These are phyloP conservation scores for Furcifer pardalis DNA, from an alignment of 2,797 vertebrate species.

Conservation along the genomic window DNA sequence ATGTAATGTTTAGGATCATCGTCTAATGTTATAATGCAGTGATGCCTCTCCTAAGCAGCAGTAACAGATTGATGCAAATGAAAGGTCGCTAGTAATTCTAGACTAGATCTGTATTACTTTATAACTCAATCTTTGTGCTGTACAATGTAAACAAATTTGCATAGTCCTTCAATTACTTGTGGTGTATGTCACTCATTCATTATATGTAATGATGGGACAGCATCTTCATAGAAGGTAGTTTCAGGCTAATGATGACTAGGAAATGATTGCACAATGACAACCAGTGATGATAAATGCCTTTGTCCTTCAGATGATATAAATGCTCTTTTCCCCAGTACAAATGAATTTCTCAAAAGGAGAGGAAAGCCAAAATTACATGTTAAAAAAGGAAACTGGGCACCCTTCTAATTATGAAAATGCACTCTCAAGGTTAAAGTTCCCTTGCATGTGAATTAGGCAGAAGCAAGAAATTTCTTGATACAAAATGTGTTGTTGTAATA, in stretches of 20 bases:
- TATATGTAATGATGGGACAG: background rate
- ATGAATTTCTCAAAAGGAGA: background rate
- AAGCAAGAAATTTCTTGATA: background rate
- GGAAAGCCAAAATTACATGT: background rate
- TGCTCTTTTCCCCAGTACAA: background rate
- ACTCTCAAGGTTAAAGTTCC: background rate
- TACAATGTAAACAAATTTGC: background rate
- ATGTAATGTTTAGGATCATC: background rate
- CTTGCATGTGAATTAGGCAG: background rate
- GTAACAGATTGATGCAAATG: too few species aligned
- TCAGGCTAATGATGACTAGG: background rate
- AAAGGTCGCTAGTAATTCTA: background rate
- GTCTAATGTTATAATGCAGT: background rate
- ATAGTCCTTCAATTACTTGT: background rate
- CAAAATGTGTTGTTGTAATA: background rate
- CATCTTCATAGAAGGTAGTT: background rate
- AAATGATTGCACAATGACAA: background rate
- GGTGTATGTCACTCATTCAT: background rate
- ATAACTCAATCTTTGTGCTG: background rate
- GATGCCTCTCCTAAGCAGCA: too few species aligned
- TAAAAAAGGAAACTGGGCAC: background rate
- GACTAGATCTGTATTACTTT: background rate
- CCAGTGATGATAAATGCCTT: background rate
- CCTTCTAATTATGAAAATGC: background rate
- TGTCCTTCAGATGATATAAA: background rate